Evolutionary conservation across 2,113 vertebrate species (phyloP).

Genomic region (Urocolius indicus): DNA sequence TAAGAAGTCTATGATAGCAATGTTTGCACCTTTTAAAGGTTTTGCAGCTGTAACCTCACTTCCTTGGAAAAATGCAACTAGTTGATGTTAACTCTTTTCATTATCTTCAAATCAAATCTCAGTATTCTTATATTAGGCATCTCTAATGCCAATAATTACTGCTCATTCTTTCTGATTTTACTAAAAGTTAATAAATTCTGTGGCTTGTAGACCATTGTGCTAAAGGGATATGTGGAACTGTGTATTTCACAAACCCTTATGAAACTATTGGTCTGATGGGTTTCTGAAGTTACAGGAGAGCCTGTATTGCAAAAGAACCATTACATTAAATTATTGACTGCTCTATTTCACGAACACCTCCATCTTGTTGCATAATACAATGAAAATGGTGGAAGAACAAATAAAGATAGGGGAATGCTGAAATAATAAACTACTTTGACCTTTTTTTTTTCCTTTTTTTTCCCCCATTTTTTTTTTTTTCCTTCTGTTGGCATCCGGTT

Average conservation of each 20-base stretch:
- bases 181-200: not conserved
- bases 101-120: too few species aligned
- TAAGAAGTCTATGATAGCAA: too few species aligned
- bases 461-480: not conserved
- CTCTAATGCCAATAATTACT: too few species aligned
- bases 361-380: slow-evolving; percentile 66
- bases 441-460: not conserved
- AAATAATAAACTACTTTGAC: slow-evolving; percentile 74
- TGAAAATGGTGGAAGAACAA: slow-evolving; percentile 48
- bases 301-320: slow-evolving; percentile 3
- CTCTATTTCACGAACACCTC: slow-evolving; percentile 29
- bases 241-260: not conserved
- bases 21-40: too few species aligned
- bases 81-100: too few species aligned
- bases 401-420: slow-evolving; percentile 54
- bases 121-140: too few species aligned
- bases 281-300: not conserved
- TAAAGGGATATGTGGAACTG: not conserved
- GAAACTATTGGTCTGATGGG: not conserved
- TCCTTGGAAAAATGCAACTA: too few species aligned
- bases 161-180: too few species aligned
- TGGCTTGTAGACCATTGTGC: not conserved
- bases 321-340: slow-evolving; percentile 19
- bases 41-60: too few species aligned
- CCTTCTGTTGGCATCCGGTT: slow-evolving; percentile 46